phyloP scores from a whole-genome alignment of 1,140 invertebrate species.

The Drosophila paulistorum region DNA sequence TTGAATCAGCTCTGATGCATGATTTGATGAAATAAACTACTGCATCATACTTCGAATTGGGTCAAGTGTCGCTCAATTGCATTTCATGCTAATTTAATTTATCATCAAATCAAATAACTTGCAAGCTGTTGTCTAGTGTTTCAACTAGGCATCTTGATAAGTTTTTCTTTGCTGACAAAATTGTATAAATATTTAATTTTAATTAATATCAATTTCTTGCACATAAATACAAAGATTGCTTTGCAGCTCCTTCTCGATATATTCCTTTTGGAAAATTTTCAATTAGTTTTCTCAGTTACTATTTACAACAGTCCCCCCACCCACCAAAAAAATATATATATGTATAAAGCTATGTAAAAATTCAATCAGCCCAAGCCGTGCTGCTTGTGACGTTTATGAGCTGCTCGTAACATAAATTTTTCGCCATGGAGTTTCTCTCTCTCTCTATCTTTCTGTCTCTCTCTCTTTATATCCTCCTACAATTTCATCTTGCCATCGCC shows the following conservation, averaged over 20 bases:
- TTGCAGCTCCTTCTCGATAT: not conserved
- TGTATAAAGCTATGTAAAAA: slow-evolving; percentile 55
- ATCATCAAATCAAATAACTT: not conserved
- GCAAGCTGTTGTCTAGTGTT: not conserved
- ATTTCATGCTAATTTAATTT: too few relatives aligned
- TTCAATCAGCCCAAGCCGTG: slow-evolving; percentile 59
- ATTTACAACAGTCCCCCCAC: slow-evolving; percentile 18
- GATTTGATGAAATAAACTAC: too few relatives aligned
- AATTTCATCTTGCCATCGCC: not conserved
- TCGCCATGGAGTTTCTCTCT: slow-evolving; percentile 14
- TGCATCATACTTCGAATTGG: too few relatives aligned
- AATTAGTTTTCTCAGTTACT: slow-evolving; percentile 42
- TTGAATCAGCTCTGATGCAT: too few relatives aligned
- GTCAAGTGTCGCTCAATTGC: too few relatives aligned
- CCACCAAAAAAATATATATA: slow-evolving; percentile 4
- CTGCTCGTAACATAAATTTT: slow-evolving; percentile 63
- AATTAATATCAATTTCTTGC: slow-evolving; percentile 8
- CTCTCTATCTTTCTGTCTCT: too few relatives aligned
- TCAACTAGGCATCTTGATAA: not conserved
- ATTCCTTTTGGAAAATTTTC: slow-evolving; percentile 5
- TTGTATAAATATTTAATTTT: slow-evolving; percentile 21
- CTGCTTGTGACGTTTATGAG: slow-evolving; percentile 63
- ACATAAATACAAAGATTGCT: not conserved
- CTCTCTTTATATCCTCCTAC: not conserved
- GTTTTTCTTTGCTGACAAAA: slow-evolving; percentile 1